Evolutionary conservation across 2,797 vertebrate species (phyloP), one percentile per base, ranked within the genome.

Genomic region (Kryptopterus vitreolus): DNA sequence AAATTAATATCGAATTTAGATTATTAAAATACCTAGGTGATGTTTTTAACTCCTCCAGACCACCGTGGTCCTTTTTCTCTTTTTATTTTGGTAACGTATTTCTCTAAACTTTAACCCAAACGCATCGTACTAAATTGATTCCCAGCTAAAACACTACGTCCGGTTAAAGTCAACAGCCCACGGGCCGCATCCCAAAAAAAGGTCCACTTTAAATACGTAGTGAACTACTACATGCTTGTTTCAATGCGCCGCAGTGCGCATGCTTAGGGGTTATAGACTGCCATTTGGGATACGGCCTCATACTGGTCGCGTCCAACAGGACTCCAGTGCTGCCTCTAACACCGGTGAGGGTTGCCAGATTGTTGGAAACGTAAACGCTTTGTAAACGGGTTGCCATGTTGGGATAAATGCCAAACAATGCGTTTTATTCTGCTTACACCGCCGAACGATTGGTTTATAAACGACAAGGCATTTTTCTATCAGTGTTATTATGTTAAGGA

Each of bases 311-410:
- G 3, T 74, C 8, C 33, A 58, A 58, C 15, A n/a, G 29, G 22
- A 57, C 29, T 24, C 18, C 12, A n/a, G 38, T 43, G 12, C 13
- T 24, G 29, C 29, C 50, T 3, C 18, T 3, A 55, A 58, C 15
- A 22, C 55, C n/a, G 55, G n/a, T 3, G 2, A 0, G 53, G n/a
- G 71, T 46, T 74, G 71, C 71, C 71, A 74, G 35, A 43, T 74
- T 35, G 5, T 7, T 22, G 3, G 13, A 6, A 55, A 33, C n/a
- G 7, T 20, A 65, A 20, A 0, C 11, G 16, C 5, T 20, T 11
- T 3, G 12, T 10, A 50, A 12, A n/a, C 20, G 1, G 33, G 63
- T 46, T 43, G 63, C 63, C 63, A 24, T n/a, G n/a, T n/a, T n/a
- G n/a, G n/a, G n/a, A n/a, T n/a, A n/a, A n/a, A 26, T 58, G 12